Evolutionary conservation across 2,888 invertebrate genomes (phyloP).

Genomic region (Temnothorax unifasciatus): DNA sequence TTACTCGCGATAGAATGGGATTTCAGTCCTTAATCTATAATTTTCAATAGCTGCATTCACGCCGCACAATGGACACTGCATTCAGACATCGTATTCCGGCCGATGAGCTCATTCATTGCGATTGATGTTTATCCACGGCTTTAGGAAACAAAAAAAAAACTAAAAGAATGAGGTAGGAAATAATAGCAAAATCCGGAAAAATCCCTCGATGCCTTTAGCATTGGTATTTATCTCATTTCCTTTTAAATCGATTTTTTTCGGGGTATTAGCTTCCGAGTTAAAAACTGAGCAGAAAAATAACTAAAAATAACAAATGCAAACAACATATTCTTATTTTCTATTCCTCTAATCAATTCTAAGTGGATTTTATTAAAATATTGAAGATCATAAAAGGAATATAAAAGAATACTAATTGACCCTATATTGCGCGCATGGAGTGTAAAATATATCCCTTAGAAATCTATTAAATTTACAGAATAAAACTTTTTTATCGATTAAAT

Average conservation of each 20-base stretch:
- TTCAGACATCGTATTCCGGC: constrained; percentile 13
- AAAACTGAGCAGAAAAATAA: neutral
- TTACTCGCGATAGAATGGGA: constrained; percentile 21
- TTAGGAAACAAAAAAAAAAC: constrained; percentile 1
- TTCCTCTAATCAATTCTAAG: neutral
- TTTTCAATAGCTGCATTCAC: constrained; percentile 38
- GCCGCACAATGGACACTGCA: constrained; percentile 25
- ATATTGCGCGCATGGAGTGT: neutral
- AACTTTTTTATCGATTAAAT: neutral
- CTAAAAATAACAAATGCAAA: neutral
- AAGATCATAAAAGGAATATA: neutral
- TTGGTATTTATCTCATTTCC: neutral
- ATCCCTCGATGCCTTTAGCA: neutral
- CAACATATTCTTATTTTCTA: neutral
- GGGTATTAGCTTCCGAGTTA: neutral
- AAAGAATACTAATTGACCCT: neutral
- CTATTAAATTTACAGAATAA: neutral
- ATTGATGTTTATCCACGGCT: constrained; percentile 25
- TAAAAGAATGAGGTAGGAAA: neutral
- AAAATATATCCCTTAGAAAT: neutral
- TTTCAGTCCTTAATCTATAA: constrained; percentile 24
- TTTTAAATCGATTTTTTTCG: constrained; percentile 11
- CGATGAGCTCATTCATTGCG: constrained; percentile 15
- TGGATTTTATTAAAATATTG: neutral
- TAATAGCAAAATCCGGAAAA: constrained; percentile 2